Evolutionary conservation across 2,797 vertebrate genomes (phyloP), one percentile per base, ranked within the genome.

Genomic region (Vultur gryphus): DNA sequence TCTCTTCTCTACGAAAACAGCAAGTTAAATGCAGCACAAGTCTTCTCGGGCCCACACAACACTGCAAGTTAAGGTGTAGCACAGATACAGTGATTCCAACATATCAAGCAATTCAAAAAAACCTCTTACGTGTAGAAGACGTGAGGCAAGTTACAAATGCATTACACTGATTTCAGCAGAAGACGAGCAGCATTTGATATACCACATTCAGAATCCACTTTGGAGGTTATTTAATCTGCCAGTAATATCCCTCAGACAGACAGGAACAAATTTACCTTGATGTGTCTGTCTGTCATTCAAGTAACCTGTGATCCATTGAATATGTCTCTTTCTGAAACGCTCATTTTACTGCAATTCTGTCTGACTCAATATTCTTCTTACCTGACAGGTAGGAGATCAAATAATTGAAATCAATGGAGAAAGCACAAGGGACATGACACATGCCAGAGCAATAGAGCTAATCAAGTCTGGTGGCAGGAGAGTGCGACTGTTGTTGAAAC

Each of bases 331-430:
- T 85, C 85, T 93, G 89, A 97, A 97, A 96, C 10, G 10, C 39
- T 92, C 71, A 44, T 89, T 95, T 96, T 93, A 87, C 84, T 95
- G 75, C 91, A 96, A 39, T 95, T 71, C 82, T 95, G 81, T 85
- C 91, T 98, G 84, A 98, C 82, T 93, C 97, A 43, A 81, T 95
- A 82, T 96, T 94, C 97, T 97, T 90, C 95, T 95, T 95, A 88
- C 93, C 87, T 97, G 96, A 93, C 98, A 99, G 99, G 99, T 99
- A 70, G 99, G 99, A 79, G 99, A 99, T 98, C 99, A 99, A 97
- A 99, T 99, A 98, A 99, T 99, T 90, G 99, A 99, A 98, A 99
- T 99, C 97, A 99, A 99, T 70, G 99, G 99, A 73, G 99, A 99
- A 96, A 99, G 98, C 98, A 99, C 99, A 77, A 98, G 99, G 90